Base-by-base conservation (phyloP, 2,113 vertebrate species). In the Xenopus borealis region DNA sequence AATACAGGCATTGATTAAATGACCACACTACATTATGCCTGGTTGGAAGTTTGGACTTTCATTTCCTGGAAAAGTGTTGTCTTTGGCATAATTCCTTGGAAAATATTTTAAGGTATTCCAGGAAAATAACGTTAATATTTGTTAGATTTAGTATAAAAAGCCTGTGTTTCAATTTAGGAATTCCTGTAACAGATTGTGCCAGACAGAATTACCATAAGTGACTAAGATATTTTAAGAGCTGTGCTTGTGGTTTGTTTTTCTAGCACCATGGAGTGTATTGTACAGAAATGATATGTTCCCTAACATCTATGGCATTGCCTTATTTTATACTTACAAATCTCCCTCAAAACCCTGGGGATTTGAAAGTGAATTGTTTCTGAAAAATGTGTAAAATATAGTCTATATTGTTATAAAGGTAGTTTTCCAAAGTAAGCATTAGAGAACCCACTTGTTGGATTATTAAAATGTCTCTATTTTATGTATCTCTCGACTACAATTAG, bases 71-170 rank as follows among this genome's bases (percentile, higher is more conserved):
- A 23, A 55, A 11, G 16, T 55, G n/a, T 59, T 40, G 14, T 40
- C 33, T 47, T 45, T 75, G 72, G 65, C 72, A 66, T 47, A 68
- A 18, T 19, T 19, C 13, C 12, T 58, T 75, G 73, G 73, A 75
- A 75, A 68, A 20, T 14, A 6, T 18, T 20, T 18, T n/a, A 66
- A 62, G 73, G 44, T 75, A 66, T 63, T 75, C 69, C 40, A 62
- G 23, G 40, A 66, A 50, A 61, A 75, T 50, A 62, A 40, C 6
- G 47, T 0, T 62, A 40, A 75, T 75, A 75, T 75, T 62, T 75
- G 44, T 62, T 19, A 59, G 66, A 59, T 44, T 62, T 14, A 40
- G 57, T 69, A 30, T 40, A 75, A 75, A 52, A 33, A 33, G 20
- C 5, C 67, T 52, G 12, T 62, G 55, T 69, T 69, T 27, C 40